phyloP scores from a whole-genome alignment of 2,113 vertebrate species.

The Halcyon senegalensis region DNA sequence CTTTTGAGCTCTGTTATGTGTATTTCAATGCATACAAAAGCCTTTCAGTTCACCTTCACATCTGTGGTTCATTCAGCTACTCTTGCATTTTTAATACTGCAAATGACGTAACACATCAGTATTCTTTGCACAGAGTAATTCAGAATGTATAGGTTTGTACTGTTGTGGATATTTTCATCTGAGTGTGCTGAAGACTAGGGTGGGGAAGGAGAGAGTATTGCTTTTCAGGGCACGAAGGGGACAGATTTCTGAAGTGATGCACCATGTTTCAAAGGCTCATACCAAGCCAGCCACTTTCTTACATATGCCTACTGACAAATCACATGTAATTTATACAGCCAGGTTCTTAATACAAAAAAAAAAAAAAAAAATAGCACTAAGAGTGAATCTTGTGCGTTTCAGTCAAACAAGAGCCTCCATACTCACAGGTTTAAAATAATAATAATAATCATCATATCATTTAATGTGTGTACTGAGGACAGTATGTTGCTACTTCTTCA shows the following conservation, averaged over 20 bases:
- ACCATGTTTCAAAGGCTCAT: neutral
- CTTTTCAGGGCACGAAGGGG: neutral
- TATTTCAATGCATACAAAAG: neutral
- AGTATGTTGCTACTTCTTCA: neutral
- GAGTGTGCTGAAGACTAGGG: neutral
- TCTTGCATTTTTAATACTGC: neutral
- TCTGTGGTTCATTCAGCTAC: neutral
- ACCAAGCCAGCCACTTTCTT: neutral
- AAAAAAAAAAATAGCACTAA: neutral
- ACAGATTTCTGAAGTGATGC: neutral
- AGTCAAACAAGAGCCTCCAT: neutral
- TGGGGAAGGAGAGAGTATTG: neutral
- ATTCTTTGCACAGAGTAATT: neutral
- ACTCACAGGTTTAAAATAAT: neutral
- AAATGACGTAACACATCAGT: neutral
- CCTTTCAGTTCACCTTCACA: neutral
- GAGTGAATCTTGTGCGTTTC: neutral
- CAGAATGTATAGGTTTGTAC: neutral
- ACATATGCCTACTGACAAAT: neutral
- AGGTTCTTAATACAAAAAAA: neutral
- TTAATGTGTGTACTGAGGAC: neutral
- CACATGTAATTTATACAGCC: neutral
- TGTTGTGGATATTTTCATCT: neutral
- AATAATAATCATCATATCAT: accelerated
- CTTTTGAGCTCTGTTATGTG: neutral